Conservation (phyloP, 2,797 vertebrate genomes). For the Neoniphon sammara region DNA sequence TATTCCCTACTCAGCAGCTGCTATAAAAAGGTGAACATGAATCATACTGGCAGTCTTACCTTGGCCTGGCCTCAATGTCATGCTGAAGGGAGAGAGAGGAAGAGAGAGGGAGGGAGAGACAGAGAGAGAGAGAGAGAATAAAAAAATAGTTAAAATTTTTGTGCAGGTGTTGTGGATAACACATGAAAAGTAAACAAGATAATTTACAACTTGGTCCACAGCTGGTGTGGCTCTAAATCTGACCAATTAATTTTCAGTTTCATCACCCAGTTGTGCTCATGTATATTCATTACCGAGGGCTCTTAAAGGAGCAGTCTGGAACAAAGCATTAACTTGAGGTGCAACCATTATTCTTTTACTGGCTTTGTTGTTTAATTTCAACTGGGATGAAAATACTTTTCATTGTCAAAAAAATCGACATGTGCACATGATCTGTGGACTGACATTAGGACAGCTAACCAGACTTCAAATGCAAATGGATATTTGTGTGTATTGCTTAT, state of each 20-base stretch:
- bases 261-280: slow-evolving; percentile 61
- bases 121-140: slow-evolving; percentile 30
- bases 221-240: slow-evolving; percentile 65
- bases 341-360: slow-evolving; percentile 26
- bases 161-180: slow-evolving; percentile 52
- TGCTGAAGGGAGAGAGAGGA: slow-evolving; percentile 57
- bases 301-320: slow-evolving; percentile 51
- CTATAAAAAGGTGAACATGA: slow-evolving; percentile 60
- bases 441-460: background rate
- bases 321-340: slow-evolving; percentile 28
- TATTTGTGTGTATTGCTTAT: background rate
- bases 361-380: slow-evolving; percentile 20
- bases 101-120: slow-evolving; percentile 15
- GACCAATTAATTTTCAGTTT: slow-evolving; percentile 70
- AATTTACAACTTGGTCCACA: slow-evolving; percentile 56
- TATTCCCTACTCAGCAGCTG: slow-evolving; percentile 33
- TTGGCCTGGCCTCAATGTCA: slow-evolving; percentile 81
- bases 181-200: slow-evolving; percentile 60
- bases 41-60: slow-evolving; percentile 79
- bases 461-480: slow-evolving; percentile 9
- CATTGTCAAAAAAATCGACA: slow-evolving; percentile 30
- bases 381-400: slow-evolving; percentile 27
- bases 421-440: slow-evolving; percentile 10
- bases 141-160: slow-evolving; percentile 45
- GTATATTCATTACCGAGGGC: slow-evolving; percentile 58